Evolutionary conservation across 2,888 invertebrate genomes (phyloP).

Genomic region (Scaptomyza caliginosa): DNA sequence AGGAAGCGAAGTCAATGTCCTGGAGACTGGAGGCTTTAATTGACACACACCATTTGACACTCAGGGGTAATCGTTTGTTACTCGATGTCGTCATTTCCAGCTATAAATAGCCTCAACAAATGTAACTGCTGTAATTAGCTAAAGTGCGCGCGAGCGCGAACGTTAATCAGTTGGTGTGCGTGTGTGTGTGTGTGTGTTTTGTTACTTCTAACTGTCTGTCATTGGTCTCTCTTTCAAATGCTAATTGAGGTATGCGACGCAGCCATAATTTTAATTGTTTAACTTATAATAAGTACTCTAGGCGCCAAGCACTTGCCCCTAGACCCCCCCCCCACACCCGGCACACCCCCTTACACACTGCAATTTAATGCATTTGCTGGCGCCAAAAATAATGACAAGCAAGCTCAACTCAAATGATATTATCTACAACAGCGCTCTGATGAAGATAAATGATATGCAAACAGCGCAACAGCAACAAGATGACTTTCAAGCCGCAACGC

Average conservation of each 20-base stretch:
- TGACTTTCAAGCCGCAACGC: conserved; percentile 34
- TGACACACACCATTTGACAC: conserved; percentile 74
- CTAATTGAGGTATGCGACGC: conserved; percentile 76
- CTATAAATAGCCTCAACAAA: conserved; percentile 63
- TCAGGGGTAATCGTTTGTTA: conserved; percentile 34
- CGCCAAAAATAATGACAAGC: conserved; percentile 56
- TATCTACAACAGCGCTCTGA: conserved; percentile 64
- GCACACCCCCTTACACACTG: not conserved
- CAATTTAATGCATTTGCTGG: conserved; percentile 71
- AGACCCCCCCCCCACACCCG: not conserved
- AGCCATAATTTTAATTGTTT: conserved; percentile 73
- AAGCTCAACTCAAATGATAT: conserved; percentile 42
- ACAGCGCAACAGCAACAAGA: conserved; percentile 8
- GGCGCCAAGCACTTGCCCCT: conserved; percentile 52
- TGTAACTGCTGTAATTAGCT: conserved; percentile 67
- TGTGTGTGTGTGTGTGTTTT: not conserved
- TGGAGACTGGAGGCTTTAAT: conserved; percentile 69
- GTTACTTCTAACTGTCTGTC: conserved; percentile 24
- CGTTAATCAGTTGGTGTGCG: conserved; percentile 43
- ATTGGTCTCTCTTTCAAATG: conserved; percentile 46
- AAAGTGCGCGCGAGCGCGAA: conserved; percentile 3
- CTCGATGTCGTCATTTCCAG: conserved; percentile 59
- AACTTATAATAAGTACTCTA: conserved; percentile 63
- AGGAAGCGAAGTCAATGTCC: conserved; percentile 68
- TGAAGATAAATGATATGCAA: conserved; percentile 71